Conservation (phyloP, 2,888 invertebrate species). For the Meteorus colon region DNA sequence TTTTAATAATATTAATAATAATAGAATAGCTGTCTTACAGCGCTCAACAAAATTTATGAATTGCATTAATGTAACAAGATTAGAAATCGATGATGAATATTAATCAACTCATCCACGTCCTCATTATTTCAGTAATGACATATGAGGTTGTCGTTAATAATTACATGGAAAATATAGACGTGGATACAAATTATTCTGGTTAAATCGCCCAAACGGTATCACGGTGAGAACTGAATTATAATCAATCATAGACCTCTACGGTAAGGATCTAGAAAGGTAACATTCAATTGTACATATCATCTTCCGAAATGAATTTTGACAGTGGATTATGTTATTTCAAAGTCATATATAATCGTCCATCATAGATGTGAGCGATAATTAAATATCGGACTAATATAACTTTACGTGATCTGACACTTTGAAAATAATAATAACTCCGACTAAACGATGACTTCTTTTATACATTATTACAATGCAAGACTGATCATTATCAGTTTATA, state of each 20-base stretch:
- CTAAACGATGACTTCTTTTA: constrained; percentile 20
- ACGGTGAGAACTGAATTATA: background rate
- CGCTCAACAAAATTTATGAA: background rate
- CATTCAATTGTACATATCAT: background rate
- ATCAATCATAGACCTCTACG: background rate
- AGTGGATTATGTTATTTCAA: background rate
- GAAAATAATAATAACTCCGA: background rate
- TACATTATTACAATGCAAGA: constrained; percentile 34
- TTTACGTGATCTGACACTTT: background rate
- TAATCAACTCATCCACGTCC: background rate
- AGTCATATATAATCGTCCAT: background rate
- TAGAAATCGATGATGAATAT: background rate
- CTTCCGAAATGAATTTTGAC: background rate
- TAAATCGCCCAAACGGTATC: background rate
- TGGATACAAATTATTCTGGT: background rate
- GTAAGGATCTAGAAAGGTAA: background rate
- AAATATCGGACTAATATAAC: background rate
- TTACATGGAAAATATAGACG: background rate
- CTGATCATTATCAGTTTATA: background rate
- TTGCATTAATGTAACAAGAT: background rate
- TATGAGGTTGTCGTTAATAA: background rate
- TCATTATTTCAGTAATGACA: background rate
- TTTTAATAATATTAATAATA: background rate
- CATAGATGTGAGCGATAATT: background rate
- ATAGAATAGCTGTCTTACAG: background rate